These are phyloP conservation scores for Craniophora ligustri DNA, from an alignment of 2,888 invertebrate genomes.

Conservation along the genomic window DNA sequence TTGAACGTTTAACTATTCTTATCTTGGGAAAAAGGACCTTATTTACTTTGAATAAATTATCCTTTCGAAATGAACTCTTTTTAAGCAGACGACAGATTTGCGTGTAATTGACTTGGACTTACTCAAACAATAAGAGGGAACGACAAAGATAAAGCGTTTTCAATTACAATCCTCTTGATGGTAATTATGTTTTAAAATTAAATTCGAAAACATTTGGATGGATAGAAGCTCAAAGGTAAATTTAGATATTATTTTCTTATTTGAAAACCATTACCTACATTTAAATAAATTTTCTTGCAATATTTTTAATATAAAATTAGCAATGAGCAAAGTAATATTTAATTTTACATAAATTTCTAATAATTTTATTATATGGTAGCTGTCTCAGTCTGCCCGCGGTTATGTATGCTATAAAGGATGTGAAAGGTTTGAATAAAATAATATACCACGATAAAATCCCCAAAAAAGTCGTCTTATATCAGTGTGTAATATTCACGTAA, in stretches of 20 bases:
- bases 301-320: too few species aligned
- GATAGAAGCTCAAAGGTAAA: neutral
- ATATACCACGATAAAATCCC: too few species aligned
- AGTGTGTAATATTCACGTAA: too few species aligned
- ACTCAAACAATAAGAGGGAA: neutral
- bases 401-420: too few species aligned
- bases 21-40: slow-evolving; percentile 1
- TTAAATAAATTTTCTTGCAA: too few species aligned
- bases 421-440: too few species aligned
- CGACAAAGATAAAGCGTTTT: slow-evolving; percentile 3
- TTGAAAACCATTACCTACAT: neutral
- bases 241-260: neutral
- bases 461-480: too few species aligned
- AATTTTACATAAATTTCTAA: too few species aligned
- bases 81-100: slow-evolving; percentile 14
- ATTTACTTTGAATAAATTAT: slow-evolving; percentile 42
- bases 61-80: slow-evolving; percentile 21
- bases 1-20: slow-evolving; percentile 2
- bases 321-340: too few species aligned
- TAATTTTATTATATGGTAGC: too few species aligned
- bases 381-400: too few species aligned
- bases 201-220: neutral
- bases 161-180: neutral
- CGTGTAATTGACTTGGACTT: slow-evolving; percentile 25
- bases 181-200: neutral